Percentiles rank a stretch among this genome's conserved stretches.
These are phyloP conservation scores for Iguana delicatissima DNA, from an alignment of 2,797 vertebrate species.

Conservation along the genomic window DNA sequence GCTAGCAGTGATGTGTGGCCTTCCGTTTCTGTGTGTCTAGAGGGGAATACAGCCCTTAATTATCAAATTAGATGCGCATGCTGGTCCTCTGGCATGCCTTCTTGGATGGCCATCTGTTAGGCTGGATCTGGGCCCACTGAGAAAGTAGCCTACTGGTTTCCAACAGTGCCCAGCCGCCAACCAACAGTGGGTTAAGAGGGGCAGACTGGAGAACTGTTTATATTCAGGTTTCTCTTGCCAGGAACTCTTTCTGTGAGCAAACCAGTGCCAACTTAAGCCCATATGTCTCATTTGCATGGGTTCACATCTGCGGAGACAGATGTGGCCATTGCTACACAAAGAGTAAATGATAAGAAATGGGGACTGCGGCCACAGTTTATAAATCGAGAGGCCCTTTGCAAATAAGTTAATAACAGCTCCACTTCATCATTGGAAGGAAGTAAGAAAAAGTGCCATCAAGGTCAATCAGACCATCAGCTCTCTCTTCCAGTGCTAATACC, in stretches of 20 bases:
- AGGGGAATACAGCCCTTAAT: conserved; percentile 72
- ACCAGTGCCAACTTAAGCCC: conserved; percentile 75
- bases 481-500: conserved; percentile 1
- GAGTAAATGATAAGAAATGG: conserved; percentile 76
- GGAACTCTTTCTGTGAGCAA: conserved; percentile 74
- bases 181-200: conserved; percentile 73
- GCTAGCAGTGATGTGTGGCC: conserved; percentile 6
- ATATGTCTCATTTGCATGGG: conserved; percentile 75
- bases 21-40: conserved; percentile 67
- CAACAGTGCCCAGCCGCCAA: conserved; percentile 67
- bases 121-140: conserved; percentile 68
- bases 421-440: conserved; percentile 49
- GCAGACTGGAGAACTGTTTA: conserved; percentile 70
- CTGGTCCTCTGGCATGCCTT: conserved; percentile 73
- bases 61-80: conserved; percentile 78
- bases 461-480: conserved; percentile 9
- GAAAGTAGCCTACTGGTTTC: conserved; percentile 68
- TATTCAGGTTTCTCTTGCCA: conserved; percentile 62
- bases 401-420: conserved; percentile 29
- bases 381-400: conserved; percentile 62
- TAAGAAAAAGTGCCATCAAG: conserved; percentile 29
- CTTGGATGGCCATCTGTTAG: conserved; percentile 71
- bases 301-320: conserved; percentile 77
- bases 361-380: conserved; percentile 55
- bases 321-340: conserved; percentile 71